Percentiles rank a stretch among this genome's conserved stretches.
Evolutionary conservation across 2,113 vertebrate species (phyloP).

Genomic region (Cyanoliseus patagonus): DNA sequence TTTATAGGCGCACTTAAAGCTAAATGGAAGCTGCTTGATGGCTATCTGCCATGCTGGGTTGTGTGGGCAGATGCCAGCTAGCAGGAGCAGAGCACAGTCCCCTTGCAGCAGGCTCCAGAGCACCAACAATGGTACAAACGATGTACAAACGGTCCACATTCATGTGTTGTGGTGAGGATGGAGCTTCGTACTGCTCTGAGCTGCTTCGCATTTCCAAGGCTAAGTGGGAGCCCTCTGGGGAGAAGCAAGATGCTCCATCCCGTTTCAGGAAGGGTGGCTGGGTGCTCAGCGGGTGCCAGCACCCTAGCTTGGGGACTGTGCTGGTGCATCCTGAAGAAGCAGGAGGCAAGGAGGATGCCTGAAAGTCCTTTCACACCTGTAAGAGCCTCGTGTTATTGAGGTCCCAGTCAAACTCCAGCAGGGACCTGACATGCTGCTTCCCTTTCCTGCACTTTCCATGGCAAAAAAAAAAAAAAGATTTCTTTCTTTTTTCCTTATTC

Average conservation of each 20-base stretch:
- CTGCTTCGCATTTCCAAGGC: background rate
- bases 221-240: background rate
- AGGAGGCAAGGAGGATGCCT: background rate
- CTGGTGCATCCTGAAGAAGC: background rate
- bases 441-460: background rate
- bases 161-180: background rate
- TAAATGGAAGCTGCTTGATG: background rate
- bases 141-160: background rate
- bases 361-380: background rate
- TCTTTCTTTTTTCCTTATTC: background rate
- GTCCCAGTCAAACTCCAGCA: background rate
- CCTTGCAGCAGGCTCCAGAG: background rate
- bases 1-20: background rate
- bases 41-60: background rate
- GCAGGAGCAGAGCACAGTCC: background rate
- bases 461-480: background rate
- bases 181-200: background rate
- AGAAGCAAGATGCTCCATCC: background rate
- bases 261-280: background rate
- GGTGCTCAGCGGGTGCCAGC: background rate
- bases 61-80: background rate
- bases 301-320: background rate
- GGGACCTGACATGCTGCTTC: background rate
- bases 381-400: background rate
- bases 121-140: background rate